These are phyloP conservation scores for Lypha dubia DNA, from an alignment of 2,888 invertebrate species.

Conservation along the genomic window DNA sequence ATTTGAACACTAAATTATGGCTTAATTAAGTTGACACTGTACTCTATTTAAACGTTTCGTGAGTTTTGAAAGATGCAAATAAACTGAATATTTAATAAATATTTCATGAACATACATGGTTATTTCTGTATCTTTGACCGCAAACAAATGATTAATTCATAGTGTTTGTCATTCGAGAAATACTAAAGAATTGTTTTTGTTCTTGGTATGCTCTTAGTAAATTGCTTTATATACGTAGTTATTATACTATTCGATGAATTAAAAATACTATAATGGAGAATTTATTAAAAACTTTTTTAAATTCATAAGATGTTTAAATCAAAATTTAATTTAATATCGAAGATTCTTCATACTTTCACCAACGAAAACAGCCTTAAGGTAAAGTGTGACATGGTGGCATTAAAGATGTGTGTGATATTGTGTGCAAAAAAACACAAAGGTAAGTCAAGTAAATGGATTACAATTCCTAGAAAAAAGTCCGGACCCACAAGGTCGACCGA, in stretches of 20 bases:
- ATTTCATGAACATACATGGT: background rate
- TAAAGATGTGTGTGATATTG: too few relatives aligned
- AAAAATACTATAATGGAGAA: background rate
- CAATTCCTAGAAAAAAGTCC: too few relatives aligned
- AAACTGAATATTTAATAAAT: slow-evolving; percentile 8
- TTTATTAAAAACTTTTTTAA: background rate
- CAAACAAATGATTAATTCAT: slow-evolving; percentile 16
- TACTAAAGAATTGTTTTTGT: background rate
- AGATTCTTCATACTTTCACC: background rate
- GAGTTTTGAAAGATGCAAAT: background rate
- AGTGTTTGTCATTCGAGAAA: background rate
- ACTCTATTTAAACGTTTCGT: background rate
- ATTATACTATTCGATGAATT: background rate
- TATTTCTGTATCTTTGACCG: background rate
- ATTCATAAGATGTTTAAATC: background rate
- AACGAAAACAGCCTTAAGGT: too few relatives aligned
- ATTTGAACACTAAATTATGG: background rate
- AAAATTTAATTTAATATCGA: background rate
- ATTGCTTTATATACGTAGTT: too few relatives aligned
- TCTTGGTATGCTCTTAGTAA: too few relatives aligned
- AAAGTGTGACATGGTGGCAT: too few relatives aligned
- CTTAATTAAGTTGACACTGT: background rate
- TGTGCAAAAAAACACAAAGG: too few relatives aligned
- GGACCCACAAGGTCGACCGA: too few relatives aligned
- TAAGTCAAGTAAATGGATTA: too few relatives aligned